Conservation (phyloP, 2,113 vertebrate species). For the Lepisosteus osseus region DNA sequence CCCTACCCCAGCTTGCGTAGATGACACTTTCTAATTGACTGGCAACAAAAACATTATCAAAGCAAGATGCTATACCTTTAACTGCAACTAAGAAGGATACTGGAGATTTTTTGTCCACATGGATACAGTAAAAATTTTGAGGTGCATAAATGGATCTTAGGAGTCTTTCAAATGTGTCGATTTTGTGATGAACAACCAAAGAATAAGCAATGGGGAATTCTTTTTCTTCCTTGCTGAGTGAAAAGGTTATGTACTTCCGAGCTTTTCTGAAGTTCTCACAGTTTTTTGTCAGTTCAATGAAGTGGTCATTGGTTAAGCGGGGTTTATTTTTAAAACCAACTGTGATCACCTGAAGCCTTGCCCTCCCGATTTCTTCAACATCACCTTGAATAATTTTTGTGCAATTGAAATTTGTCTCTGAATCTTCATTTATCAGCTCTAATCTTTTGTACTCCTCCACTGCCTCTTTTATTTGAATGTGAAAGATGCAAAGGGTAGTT, state of each 20-base stretch:
- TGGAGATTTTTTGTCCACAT: constrained; percentile 71
- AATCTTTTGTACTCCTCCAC: constrained; percentile 33
- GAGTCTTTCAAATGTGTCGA: constrained; percentile 59
- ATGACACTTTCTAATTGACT: constrained; percentile 71
- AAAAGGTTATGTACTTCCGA: constrained; percentile 73
- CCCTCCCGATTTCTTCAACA: constrained; percentile 62
- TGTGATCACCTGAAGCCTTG: constrained; percentile 63
- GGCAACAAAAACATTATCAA: constrained; percentile 80
- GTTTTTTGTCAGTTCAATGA: constrained; percentile 70
- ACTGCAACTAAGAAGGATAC: constrained; percentile 64
- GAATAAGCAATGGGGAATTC: constrained; percentile 86
- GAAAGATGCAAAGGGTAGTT: constrained; percentile 51
- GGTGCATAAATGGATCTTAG: constrained; percentile 60
- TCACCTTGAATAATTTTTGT: constrained; percentile 72
- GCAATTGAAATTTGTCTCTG: constrained; percentile 65
- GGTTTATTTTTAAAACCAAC: constrained; percentile 56
- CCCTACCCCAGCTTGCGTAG: constrained; percentile 80
- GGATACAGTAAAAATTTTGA: constrained; percentile 75
- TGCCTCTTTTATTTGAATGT: constrained; percentile 53
- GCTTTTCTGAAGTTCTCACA: constrained; percentile 69
- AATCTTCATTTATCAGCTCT: constrained; percentile 59
- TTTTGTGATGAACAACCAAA: constrained; percentile 83
- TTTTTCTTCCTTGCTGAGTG: constrained; percentile 78
- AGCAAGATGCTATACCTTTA: constrained; percentile 72
- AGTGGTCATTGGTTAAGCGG: constrained; percentile 61